Evolutionary conservation across 2,797 vertebrate genomes (phyloP), one percentile per base, ranked within the genome.

Genomic region (Melanotaenia nigrans): DNA sequence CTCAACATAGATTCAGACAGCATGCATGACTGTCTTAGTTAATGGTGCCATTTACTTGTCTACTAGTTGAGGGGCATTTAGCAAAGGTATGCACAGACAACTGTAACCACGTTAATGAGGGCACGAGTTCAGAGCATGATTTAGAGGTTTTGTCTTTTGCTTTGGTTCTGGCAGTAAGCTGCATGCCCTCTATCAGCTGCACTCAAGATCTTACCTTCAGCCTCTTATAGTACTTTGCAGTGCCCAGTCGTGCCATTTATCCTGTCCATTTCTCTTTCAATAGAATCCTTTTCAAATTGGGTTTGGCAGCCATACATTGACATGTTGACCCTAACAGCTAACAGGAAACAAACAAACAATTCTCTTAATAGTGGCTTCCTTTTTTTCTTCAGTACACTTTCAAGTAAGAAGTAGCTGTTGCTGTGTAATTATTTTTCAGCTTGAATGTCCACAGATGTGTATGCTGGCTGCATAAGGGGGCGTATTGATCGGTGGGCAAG

Each of bases 361-460:
- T 90, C 87, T 86, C 73, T 79, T 89, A 82, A 89, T 87, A 85
- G 85, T 79, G 79, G 61, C 77, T 66, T 56, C 13, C 73, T 28
- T 81, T 82, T 71, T 78, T 71, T 68, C 60, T 75, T 78, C 62
- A 4, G 8, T 73, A 82, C 79, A 75, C 83, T 89, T 89, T 89
- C 78, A 88, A 88, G 85, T 91, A 88, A 92, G 87, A 89, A 90
- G 78, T 88, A 81, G 73, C 80, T 89, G 85, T 89, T 89, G 86
- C 84, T 85, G 83, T 86, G 91, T 93, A 92, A 93, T 94, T 92
- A 92, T 94, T 92, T 92, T 92, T 92, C 91, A 92, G 92, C 93
- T 93, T 91, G 90, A 89, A 91, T 87, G 30, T 92, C 87, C 91
- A 89, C 80, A 84, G 87, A 90, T 89, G 91, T 88, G 88, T 85